These are phyloP conservation scores for Cyanistes caeruleus DNA, from an alignment of 2,113 vertebrate genomes.

Conservation along the genomic window DNA sequence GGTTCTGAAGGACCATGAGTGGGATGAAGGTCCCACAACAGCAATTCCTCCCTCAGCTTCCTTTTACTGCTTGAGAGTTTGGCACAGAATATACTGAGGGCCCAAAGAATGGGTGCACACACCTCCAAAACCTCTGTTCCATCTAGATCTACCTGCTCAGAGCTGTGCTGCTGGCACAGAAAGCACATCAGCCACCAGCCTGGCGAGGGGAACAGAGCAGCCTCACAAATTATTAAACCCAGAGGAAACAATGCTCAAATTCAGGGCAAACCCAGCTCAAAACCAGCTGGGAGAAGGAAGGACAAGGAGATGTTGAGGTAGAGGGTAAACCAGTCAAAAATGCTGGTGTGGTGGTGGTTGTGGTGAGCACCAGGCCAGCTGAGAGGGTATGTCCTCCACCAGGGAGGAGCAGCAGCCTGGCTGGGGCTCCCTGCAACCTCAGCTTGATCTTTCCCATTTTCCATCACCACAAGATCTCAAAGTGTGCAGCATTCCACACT, in stretches of 20 bases:
- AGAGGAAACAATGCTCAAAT: not conserved
- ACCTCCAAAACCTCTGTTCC: not conserved
- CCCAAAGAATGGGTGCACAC: not conserved
- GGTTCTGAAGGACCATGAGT: not conserved
- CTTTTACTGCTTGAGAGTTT: not conserved
- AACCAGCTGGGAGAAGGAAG: not conserved
- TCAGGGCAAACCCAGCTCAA: not conserved
- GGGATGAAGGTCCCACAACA: not conserved
- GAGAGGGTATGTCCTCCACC: rapidly evolving
- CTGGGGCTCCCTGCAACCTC: not conserved
- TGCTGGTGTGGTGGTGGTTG: not conserved
- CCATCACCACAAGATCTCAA: not conserved
- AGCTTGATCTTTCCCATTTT: not conserved
- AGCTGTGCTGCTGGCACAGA: not conserved
- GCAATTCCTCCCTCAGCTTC: not conserved
- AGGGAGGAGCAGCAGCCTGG: not conserved
- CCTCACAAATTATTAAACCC: not conserved
- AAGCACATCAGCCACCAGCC: not conserved
- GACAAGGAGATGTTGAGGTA: not conserved
- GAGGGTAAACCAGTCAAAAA: not conserved
- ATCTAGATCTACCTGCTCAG: not conserved
- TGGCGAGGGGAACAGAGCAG: not conserved
- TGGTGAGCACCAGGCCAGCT: not conserved
- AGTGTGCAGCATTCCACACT: not conserved
- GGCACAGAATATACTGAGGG: not conserved